A percentile compares a stretch with the other conserved stretches of the same genome.
Conservation (phyloP, 2,888 invertebrate species). For the Amaurobius ferox region DNA sequence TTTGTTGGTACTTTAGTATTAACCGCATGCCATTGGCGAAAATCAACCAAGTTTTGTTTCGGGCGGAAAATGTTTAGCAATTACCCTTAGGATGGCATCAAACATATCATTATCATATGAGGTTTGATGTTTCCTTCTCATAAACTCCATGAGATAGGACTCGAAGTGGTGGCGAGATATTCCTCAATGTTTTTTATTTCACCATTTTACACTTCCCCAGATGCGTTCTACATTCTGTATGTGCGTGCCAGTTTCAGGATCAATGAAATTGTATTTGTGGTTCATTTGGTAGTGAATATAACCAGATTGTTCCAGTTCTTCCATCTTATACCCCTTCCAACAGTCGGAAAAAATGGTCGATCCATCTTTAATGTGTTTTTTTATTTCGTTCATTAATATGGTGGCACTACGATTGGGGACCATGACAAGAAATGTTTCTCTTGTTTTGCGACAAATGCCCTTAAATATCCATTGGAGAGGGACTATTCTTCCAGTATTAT, state of each 20-base stretch:
- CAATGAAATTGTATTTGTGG: slow-evolving; percentile 64
- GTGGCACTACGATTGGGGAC: not conserved
- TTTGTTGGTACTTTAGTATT: too few species aligned
- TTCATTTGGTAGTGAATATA: slow-evolving; percentile 47
- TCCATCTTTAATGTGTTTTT: not conserved
- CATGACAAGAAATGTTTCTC: not conserved
- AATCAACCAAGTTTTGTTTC: too few species aligned
- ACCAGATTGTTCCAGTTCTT: slow-evolving; percentile 25
- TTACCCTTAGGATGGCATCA: too few species aligned
- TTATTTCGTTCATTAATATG: not conserved
- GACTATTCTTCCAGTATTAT: not conserved
- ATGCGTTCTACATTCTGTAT: slow-evolving; percentile 59
- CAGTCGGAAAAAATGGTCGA: not conserved
- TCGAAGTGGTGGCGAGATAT: not conserved
- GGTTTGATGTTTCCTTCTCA: not conserved
- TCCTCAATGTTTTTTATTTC: slow-evolving; percentile 1
- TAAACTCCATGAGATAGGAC: too few species aligned
- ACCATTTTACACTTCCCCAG: slow-evolving; percentile 48
- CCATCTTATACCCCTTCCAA: not conserved
- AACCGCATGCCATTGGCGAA: too few species aligned
- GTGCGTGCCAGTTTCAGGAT: slow-evolving; percentile 64
- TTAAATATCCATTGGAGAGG: not conserved
- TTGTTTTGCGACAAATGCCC: not conserved
- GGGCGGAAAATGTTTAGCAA: too few species aligned
- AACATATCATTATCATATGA: too few species aligned